Conservation (phyloP, 1,140 invertebrate species). For the Copidosoma floridanum region DNA sequence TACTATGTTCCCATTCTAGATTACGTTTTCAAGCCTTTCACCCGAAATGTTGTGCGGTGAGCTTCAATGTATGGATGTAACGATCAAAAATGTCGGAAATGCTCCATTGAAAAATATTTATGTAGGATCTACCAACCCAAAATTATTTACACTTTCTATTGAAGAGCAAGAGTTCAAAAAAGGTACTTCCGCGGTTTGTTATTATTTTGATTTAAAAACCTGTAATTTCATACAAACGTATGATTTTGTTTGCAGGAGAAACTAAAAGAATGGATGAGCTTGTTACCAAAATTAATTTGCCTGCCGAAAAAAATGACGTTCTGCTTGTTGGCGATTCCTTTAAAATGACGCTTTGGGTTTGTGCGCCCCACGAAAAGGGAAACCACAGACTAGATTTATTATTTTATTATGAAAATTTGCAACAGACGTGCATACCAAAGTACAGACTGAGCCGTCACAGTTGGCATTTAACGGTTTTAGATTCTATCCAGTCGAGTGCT, state of each 20-base stretch:
- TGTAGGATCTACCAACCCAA: slow-evolving; percentile 67
- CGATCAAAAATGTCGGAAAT: slow-evolving; percentile 69
- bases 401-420: slow-evolving; percentile 70
- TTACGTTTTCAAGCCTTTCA: slow-evolving; percentile 69
- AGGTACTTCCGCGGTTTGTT: too few relatives aligned
- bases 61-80: slow-evolving; percentile 66
- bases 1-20: slow-evolving; percentile 49
- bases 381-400: slow-evolving; percentile 66
- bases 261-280: slow-evolving; percentile 56
- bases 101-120: slow-evolving; percentile 65
- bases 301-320: slow-evolving; percentile 36
- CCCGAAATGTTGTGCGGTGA: slow-evolving; percentile 72
- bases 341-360: slow-evolving; percentile 66
- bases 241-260: slow-evolving; percentile 44
- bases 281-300: slow-evolving; percentile 55
- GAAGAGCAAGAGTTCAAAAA: slow-evolving; percentile 43
- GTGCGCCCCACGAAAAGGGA: slow-evolving; percentile 66
- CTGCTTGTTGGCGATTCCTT: slow-evolving; percentile 61
- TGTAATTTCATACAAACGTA: not conserved
- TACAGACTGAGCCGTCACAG: slow-evolving; percentile 68
- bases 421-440: slow-evolving; percentile 51
- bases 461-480: slow-evolving; percentile 68
- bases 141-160: slow-evolving; percentile 64
- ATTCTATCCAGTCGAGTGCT: slow-evolving; percentile 64
- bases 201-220: too few relatives aligned